Base-by-base conservation (phyloP, 2,113 vertebrate species). In the Sylvicapra grimmia region DNA sequence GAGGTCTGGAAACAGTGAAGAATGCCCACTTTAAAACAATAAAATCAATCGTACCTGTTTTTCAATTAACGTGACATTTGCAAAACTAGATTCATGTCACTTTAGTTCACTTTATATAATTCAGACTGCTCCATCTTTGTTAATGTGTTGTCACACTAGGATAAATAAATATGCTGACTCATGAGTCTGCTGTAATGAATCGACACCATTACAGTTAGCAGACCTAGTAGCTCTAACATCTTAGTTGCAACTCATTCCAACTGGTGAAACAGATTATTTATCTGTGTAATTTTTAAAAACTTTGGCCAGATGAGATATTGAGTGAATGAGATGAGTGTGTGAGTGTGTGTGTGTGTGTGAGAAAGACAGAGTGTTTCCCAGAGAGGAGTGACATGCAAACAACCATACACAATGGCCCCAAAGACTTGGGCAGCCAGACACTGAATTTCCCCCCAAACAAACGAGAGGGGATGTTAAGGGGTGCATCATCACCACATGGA, bases 81-180 rank as follows among this genome's bases (percentile, higher is more conserved):
- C 51, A 94, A 96, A 72, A 97, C 61, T 95, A 95, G 96, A 86
- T 36, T 86, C 75, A 63, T 79, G 68, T 54, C 54, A 90, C 47
- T 94, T 83, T 87, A 89, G 29, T 82, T 89, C 47, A 87, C 29
- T 33, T 93, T 49, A 25, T 33, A 89, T 33, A 82, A 63, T 25
- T 97, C 33, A 59, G 58, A 88, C 10, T 56, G 85, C 53, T 83
- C 89, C 63, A 25, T 36, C 86, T 95, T 86, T 90, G 63, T 84
- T 90, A 18, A 80, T 40, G 16, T 53, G 9, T 61, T 80, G 53
- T 54, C 80, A 88, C 58, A 95, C 84, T 36, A 86, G 89, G 61
- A 58, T 90, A 85, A 92, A 87, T 27, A 82, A 86, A 54, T 29
- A 91, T 13, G 13, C 9, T 88, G 51, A 89, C 85, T 53, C 11